These are phyloP conservation scores for Ceratitis capitata DNA, from an alignment of 1,140 invertebrate species.

Conservation along the genomic window DNA sequence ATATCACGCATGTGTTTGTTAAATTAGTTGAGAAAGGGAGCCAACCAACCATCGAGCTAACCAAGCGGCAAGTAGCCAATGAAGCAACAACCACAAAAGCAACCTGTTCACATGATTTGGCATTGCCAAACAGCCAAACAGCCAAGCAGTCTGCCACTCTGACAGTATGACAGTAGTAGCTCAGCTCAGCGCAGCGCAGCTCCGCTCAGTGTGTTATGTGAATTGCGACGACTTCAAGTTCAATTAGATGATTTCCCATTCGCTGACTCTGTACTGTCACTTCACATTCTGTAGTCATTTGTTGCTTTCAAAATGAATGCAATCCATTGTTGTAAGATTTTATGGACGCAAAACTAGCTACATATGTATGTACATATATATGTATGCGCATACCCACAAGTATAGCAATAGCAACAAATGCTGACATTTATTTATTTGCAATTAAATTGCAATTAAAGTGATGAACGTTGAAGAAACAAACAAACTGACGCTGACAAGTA, in stretches of 20 bases:
- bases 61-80: slow-evolving; percentile 9
- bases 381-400: too few relatives aligned
- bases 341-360: neutral
- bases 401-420: neutral
- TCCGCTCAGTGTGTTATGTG: too few relatives aligned
- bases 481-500: neutral
- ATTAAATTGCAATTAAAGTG: slow-evolving; percentile 37
- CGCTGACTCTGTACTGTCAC: slow-evolving; percentile 23
- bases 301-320: slow-evolving; percentile 22
- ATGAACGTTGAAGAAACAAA: slow-evolving; percentile 25
- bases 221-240: slow-evolving; percentile 4
- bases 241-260: slow-evolving; percentile 33
- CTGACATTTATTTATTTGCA: slow-evolving; percentile 33
- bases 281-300: slow-evolving; percentile 19
- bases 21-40: neutral
- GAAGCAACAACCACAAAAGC: neutral
- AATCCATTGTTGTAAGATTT: slow-evolving; percentile 4
- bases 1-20: neutral
- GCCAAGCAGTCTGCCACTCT: neutral
- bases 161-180: neutral
- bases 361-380: too few relatives aligned
- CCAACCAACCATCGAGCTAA: too few relatives aligned
- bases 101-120: slow-evolving; percentile 3
- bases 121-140: neutral
- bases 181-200: too few relatives aligned